Evolutionary conservation across 2,797 vertebrate species (phyloP), one percentile per base, ranked within the genome.

Genomic region (Peromyscus eremicus): DNA sequence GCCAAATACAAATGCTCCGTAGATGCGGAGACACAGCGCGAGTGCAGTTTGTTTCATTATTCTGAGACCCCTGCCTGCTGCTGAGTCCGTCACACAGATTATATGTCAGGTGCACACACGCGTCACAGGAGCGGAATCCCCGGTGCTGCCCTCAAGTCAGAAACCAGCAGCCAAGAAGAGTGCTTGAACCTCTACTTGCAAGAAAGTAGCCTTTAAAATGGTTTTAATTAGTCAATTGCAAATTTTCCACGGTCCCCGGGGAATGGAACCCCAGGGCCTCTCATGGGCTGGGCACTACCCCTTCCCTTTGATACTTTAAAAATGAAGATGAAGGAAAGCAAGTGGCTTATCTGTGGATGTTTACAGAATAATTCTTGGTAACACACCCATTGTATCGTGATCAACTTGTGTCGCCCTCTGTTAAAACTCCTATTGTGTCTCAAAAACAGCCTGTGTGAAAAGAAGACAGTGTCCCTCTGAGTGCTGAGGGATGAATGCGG

Each of bases 381-480:
- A 40, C 70, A 29, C 0, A 64, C 21, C 71, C 77, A 2, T 70
- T 93, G 81, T 92, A 64, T 91, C 32, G 64, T 6, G 68, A 23
- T 77, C 55, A 5, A 12, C 70, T 88, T 80, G 25, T 76, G 40
- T 77, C 37, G 52, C 66, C 62, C 40, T 93, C 52, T 40, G 70
- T 90, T 93, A 89, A 85, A 81, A 88, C 34, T 8, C 60, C 46
- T 46, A 0, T 80, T 89, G 71, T 91, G 73, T 40, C 71, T 91
- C 55, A 68, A 88, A 89, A 68, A 88, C 77, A 52, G 68, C 91
- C 73, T 81, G 4, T 6, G 40, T 43, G 40, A 81, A 80, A 93
- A 92, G 79, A 95, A 95, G 52, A 21, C 96, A 34, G 0, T 96
- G 93, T 96, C 94, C 52, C 66, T 92, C 76, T 70, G 64, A 90